Evolutionary conservation across 2,888 invertebrate genomes (phyloP).

Genomic region (Molanna angustata): DNA sequence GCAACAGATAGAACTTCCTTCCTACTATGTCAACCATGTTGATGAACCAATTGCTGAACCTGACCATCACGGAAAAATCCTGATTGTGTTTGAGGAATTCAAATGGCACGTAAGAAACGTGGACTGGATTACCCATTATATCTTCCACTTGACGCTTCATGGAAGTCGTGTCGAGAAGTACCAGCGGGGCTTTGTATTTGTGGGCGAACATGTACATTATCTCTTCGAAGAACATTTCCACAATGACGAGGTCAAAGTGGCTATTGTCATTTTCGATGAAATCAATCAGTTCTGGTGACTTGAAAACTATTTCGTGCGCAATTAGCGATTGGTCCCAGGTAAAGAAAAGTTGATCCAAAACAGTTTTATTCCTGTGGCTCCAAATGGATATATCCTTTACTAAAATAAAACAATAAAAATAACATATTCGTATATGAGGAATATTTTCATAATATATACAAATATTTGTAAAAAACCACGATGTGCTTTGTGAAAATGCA

Average conservation of each 20-base stretch:
- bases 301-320: constrained; percentile 2
- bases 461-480: too few relatives aligned
- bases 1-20: constrained; percentile 39
- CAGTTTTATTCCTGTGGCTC: background rate
- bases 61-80: constrained; percentile 46
- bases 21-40: constrained; percentile 40
- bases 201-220: constrained; percentile 36
- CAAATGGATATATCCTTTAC: background rate
- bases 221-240: constrained; percentile 36
- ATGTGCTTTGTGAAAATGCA: too few relatives aligned
- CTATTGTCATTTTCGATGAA: constrained; percentile 29
- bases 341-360: constrained; percentile 2
- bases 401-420: too few relatives aligned
- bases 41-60: constrained; percentile 42
- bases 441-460: too few relatives aligned
- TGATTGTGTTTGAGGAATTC: constrained; percentile 41
- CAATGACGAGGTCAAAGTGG: constrained; percentile 36
- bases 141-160: constrained; percentile 41
- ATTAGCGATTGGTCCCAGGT: constrained; percentile 3
- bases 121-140: constrained; percentile 47
- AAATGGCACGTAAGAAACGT: constrained; percentile 50
- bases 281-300: constrained; percentile 8
- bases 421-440: too few relatives aligned
- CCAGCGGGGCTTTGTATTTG: constrained; percentile 34
- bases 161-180: constrained; percentile 32